Base-by-base conservation (phyloP, 2,888 invertebrate genomes). In the Conops quadrifasciatus region DNA sequence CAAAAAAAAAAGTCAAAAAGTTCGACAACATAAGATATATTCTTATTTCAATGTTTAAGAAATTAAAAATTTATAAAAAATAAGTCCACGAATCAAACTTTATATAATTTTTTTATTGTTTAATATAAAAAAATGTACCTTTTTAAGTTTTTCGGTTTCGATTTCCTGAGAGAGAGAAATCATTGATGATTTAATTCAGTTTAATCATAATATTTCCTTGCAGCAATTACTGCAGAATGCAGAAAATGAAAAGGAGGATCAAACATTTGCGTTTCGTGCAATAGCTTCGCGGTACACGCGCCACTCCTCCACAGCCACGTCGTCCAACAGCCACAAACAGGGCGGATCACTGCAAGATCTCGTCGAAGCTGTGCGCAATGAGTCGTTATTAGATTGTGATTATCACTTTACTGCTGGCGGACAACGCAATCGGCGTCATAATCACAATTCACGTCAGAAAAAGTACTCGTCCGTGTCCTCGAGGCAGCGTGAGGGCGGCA, bases 221-320 rank as follows among this genome's bases (percentile, higher is more conserved):
- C 76, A 93, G 93, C 90, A 92, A 87, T 88, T 94, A 82, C 87
- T 94, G 76, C 90, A 91, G 81, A 90, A 92, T 83, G 93, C 91
- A 76, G 93, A 94, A 84, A 91, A 91, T 80, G 92, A 92, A 85
- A 92, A 93, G 81, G 88, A 90, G 78, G 79, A 79, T 75, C 77
- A 82, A 74, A 77, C 78, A 49, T 78, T 77, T 76, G 78, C 80
- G 70, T 80, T 79, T 77, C 80, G 80, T 77, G 80, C 80, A 75
- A 77, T 83, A 77, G 79, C 80, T 74, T 85, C 87, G 75, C 84
- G 87, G 73, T 78, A 79, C 72, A 77, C 58, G 73, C 79, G 80
- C 24, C 74, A 79, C 73, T 79, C 81, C 76, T 76, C 78, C 74
- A 75, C 74, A 65, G 78, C 82, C 59, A 78, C 80, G 60, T 78